phyloP scores from a whole-genome alignment of 2,797 vertebrate species.

The Coranthus polyacanthus region DNA sequence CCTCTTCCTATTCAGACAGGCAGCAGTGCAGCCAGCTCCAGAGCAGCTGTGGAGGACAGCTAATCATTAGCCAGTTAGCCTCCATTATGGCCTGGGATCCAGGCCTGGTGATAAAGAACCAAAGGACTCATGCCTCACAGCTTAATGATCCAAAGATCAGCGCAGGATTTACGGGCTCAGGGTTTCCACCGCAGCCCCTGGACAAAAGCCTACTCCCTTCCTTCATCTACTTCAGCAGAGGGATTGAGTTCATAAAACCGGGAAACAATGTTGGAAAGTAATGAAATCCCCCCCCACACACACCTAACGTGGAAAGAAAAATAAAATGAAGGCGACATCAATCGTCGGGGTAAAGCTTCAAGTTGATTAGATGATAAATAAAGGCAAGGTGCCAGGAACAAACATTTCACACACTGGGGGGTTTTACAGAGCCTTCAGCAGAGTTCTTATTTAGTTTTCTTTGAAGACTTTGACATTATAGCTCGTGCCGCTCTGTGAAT shows the following conservation, averaged over 20 bases:
- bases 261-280: conserved; percentile 67
- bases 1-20: conserved; percentile 41
- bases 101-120: conserved; percentile 78
- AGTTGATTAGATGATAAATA: conserved; percentile 76
- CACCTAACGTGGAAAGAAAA: conserved; percentile 38
- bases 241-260: conserved; percentile 76
- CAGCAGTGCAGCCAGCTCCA: conserved; percentile 54
- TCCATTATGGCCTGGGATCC: conserved; percentile 76
- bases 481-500: conserved; percentile 27
- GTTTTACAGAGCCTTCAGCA: conserved; percentile 52
- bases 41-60: conserved; percentile 72
- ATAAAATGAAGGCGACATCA: conserved; percentile 60
- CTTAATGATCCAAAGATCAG: conserved; percentile 83
- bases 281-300: conserved; percentile 54
- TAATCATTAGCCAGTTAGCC: conserved; percentile 84
- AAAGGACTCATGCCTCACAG: conserved; percentile 64
- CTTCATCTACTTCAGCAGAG: conserved; percentile 61
- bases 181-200: conserved; percentile 57
- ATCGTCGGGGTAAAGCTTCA: conserved; percentile 39
- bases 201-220: conserved; percentile 73
- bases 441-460: conserved; percentile 46
- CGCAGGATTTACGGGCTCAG: conserved; percentile 77
- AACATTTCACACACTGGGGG: conserved; percentile 53
- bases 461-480: conserved; percentile 47
- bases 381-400: conserved; percentile 53